A percentile compares a stretch with the other conserved stretches of the same genome.
phyloP scores from a whole-genome alignment of 2,888 invertebrate species.

The Andrena bucephala region DNA sequence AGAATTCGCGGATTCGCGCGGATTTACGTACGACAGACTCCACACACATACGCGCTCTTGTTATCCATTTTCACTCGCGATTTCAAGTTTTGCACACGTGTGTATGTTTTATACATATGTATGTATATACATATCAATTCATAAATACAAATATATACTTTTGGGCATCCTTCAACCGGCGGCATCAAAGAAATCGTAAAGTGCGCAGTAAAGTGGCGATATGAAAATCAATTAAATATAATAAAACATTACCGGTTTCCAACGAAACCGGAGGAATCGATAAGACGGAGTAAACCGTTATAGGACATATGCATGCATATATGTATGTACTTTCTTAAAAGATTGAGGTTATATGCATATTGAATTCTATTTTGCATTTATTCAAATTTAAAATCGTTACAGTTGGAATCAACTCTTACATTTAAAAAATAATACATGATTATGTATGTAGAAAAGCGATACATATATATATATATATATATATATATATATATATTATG shows the following conservation, averaged over 20 bases:
- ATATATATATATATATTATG: no score
- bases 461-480: not conserved
- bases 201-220: not conserved
- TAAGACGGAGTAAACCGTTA: not conserved
- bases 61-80: not conserved
- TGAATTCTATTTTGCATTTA: not conserved
- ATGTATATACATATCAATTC: not conserved
- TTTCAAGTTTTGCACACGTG: not conserved
- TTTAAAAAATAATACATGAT: not conserved
- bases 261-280: not conserved
- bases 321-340: not conserved
- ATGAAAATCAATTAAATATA: not conserved
- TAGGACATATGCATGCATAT: no score
- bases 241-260: not conserved
- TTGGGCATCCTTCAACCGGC: not conserved
- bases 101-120: not conserved
- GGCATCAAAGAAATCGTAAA: not conserved
- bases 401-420: not conserved
- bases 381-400: constrained; percentile 7
- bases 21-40: no score
- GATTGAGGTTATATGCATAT: constrained; percentile 5
- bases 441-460: not conserved
- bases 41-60: no score
- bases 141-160: not conserved
- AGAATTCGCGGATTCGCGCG: no score